Base-by-base conservation (phyloP, 2,113 vertebrate species). In the Collichthys lucidus region DNA sequence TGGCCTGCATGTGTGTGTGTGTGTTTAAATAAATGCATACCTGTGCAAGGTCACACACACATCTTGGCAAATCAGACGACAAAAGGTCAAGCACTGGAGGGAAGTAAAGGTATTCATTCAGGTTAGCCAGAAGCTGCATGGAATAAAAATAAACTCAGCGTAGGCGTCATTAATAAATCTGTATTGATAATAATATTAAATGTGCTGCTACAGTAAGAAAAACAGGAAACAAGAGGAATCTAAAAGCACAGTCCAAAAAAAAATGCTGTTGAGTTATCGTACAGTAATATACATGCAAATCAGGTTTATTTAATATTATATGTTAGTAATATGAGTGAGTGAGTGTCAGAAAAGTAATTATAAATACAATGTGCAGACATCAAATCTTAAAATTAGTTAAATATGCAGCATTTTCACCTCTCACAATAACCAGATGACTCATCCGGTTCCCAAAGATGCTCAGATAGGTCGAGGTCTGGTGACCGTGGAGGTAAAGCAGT, bases 401-500 rank as follows among this genome's bases (percentile, higher is more conserved):
- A 63, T 8, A 17, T 50, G 15, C 11, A 46, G 35, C 14, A 12
- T 26, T 59, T 71, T 56, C 35, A 64, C 35, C n/a, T 44, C 19
- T 57, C 46, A 10, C 2, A 71, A 17, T 17, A 44, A 26, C 26
- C 40, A 44, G 4, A 46, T 46, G 44, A 46, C 44, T 46, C 35
- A 40, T 8, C 35, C 35, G 9, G 15, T 40, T 59, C 14, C 11
- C 20, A 47, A 5, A 56, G 26, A 22, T 42, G 52, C 44, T 77
- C 26, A 61, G 50, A 24, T n/a, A 40, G 5, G 56, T 16, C 11
- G 24, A 42, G 46, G 40, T 76, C 26, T 68, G 42, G 26, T 57
- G 49, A 26, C 16, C 55, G 77, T 76, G 71, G 26, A 64, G 75
- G 60, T 19, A 68, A 52, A 78, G 49, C 67, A 19, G 53, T 63